Conservation (phyloP, 1,140 invertebrate species). For the Brachionus angularis region DNA sequence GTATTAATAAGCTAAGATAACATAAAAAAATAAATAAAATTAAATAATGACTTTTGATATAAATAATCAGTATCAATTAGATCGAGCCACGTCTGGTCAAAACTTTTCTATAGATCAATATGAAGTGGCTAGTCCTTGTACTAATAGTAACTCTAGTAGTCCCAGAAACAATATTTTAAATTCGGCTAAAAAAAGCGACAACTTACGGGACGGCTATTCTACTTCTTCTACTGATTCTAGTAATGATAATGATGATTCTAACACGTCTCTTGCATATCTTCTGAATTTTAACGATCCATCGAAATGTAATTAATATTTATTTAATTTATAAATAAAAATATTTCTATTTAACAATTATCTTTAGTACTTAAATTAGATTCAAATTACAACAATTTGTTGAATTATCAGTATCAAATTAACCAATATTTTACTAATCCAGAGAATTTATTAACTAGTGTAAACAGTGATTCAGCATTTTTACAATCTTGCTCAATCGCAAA, state of each 20-base stretch:
- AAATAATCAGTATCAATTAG: too few relatives aligned
- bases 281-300: not conserved
- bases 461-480: too few relatives aligned
- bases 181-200: not conserved
- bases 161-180: not conserved
- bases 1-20: too few relatives aligned
- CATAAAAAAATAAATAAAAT: too few relatives aligned
- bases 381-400: not conserved
- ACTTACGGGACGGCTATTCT: slow-evolving; percentile 5
- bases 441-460: too few relatives aligned
- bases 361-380: too few relatives aligned
- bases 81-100: not conserved
- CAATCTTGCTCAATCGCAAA: not conserved
- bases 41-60: slow-evolving; percentile 5
- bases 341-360: too few relatives aligned
- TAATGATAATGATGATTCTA: slow-evolving; percentile 2
- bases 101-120: slow-evolving; percentile 7
- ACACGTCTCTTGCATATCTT: not conserved
- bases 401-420: not conserved
- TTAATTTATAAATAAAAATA: too few relatives aligned
- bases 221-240: slow-evolving; percentile 30
- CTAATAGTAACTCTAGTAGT: not conserved
- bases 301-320: not conserved
- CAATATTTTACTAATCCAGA: slow-evolving; percentile 18
- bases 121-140: slow-evolving; percentile 21